Evolutionary conservation across 2,113 vertebrate genomes (phyloP), one percentile per base, ranked within the genome.

Genomic region (Dasyurus viverrinus): DNA sequence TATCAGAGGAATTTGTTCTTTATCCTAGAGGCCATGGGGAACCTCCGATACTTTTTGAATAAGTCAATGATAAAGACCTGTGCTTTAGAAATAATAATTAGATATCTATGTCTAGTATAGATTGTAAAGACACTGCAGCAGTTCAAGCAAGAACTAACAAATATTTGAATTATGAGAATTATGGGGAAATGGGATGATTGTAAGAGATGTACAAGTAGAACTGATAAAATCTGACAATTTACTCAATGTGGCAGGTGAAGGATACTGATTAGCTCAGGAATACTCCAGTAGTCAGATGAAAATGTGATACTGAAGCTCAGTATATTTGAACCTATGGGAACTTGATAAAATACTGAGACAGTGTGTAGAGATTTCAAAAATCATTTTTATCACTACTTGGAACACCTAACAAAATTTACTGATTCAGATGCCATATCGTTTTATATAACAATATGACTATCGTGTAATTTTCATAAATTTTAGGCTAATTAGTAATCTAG

Each of bases 371-470:
- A 84, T 22, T 84, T 42, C 5, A n/a, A 42, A 84, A 84, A 10
- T 60, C 92, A 68, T 94, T 96, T 97, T 94, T 93, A 90, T 36
- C 53, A 96, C 26, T 94, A n/a, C 93, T 9, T 94, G 90, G 42
- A 96, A 30, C 93, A 91, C 36, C 48, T 92, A 95, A 95, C 46
- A 89, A 93, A 89, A 84, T 96, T 27, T 89, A 53, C 30, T 89
- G 26, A 95, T 95, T 95, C 53, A 94, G 89, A 92, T 93, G 76
- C 95, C 96, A 84, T 95, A 92, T 97, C 94, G 97, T 97, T 91
- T 89, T 53, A 94, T 68, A 57, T 7, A 96, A 90, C 96, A 95
- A 95, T 94, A 52, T 95, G 94, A 92, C 55, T 52, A 94, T 90
- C 95, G 48, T 7, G 6, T 52, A 94, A 42, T 96, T 95, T 95